phyloP scores from a whole-genome alignment of 2,113 vertebrate genomes.

The Scopus umbretta region DNA sequence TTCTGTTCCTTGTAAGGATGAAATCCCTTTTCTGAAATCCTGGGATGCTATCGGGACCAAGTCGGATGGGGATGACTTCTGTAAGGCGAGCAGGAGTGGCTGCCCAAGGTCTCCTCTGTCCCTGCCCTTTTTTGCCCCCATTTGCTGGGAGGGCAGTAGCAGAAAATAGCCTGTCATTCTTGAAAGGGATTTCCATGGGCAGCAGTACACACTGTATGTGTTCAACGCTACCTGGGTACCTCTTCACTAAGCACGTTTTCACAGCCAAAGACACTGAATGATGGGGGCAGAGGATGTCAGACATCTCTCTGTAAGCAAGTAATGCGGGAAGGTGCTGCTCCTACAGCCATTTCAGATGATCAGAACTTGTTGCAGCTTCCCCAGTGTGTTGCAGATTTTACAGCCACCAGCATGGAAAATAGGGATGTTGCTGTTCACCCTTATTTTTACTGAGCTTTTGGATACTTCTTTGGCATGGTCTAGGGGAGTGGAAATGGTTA shows the following conservation, averaged over 20 bases:
- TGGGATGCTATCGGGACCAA: neutral
- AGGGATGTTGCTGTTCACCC: neutral
- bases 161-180: neutral
- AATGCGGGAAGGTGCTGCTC: neutral
- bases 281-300: neutral
- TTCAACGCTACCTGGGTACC: neutral
- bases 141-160: neutral
- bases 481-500: neutral
- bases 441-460: neutral
- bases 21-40: neutral
- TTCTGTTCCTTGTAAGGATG: neutral
- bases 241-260: neutral
- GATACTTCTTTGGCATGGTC: neutral
- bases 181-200: neutral
- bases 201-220: accelerated
- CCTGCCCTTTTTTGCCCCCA: neutral
- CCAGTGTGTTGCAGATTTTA: neutral
- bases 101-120: neutral
- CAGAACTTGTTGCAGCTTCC: constrained; percentile 24
- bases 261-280: neutral
- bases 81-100: neutral
- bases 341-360: neutral
- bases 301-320: neutral
- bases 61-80: neutral
- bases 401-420: neutral